Percentiles rank a stretch among this genome's conserved stretches.
These are phyloP conservation scores for Patiria miniata DNA, from an alignment of 35 echinoderm and acorn worm species.

Conservation along the genomic window DNA sequence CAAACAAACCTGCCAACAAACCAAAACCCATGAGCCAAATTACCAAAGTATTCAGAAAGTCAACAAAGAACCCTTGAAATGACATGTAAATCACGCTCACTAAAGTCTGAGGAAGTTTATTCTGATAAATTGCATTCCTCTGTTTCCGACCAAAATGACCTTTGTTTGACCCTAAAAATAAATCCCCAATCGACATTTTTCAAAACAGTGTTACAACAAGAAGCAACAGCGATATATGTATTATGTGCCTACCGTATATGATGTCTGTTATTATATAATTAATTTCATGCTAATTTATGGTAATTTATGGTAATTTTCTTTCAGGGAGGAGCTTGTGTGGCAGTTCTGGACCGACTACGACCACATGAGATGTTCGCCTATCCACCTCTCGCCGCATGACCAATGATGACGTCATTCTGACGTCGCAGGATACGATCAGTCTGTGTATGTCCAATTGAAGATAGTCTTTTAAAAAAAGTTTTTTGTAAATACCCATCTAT, in stretches of 20 bases:
- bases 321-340: constrained; percentile 58
- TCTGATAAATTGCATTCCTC: too few relatives aligned
- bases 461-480: not conserved
- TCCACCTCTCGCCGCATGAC: not conserved
- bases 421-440: not conserved
- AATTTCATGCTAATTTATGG: not conserved
- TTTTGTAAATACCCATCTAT: not conserved
- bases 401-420: not conserved
- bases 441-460: not conserved
- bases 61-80: too few relatives aligned
- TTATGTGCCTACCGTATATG: too few relatives aligned
- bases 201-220: too few relatives aligned
- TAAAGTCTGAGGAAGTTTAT: too few relatives aligned
- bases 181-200: too few relatives aligned
- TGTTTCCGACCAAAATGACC: too few relatives aligned
- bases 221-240: too few relatives aligned
- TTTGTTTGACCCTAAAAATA: too few relatives aligned
- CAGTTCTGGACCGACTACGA: constrained; percentile 69
- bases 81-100: too few relatives aligned
- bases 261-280: too few relatives aligned
- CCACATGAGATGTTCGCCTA: constrained; percentile 77
- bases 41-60: not conserved
- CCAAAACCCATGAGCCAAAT: not conserved
- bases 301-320: constrained; percentile 23
- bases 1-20: not conserved